These are phyloP conservation scores for Cotesia vestalis DNA, from an alignment of 1,140 invertebrate genomes.

Conservation along the genomic window DNA sequence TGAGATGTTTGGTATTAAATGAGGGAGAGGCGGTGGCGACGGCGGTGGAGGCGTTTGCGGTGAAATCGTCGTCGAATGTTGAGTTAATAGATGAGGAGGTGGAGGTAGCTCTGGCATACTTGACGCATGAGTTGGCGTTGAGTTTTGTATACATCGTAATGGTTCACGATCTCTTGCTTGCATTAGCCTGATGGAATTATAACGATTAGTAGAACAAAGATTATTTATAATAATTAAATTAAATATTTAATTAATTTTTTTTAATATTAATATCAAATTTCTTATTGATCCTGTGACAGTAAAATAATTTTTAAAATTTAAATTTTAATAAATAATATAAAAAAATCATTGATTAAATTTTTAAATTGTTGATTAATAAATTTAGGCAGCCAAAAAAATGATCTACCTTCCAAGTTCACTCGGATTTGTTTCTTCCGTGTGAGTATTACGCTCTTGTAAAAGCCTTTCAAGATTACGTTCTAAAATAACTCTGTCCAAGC, in stretches of 20 bases:
- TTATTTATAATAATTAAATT: too few species aligned
- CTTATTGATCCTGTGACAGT: too few species aligned
- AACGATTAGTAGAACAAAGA: too few species aligned
- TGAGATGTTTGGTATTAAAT: conserved; percentile 32
- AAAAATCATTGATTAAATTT: not conserved
- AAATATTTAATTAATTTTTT: too few species aligned
- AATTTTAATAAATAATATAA: not conserved
- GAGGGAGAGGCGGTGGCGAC: conserved; percentile 46
- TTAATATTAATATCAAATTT: too few species aligned
- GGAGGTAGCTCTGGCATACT: conserved; percentile 73
- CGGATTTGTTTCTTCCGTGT: conserved; percentile 50
- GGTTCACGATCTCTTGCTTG: conserved; percentile 71
- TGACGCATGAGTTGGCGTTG: conserved; percentile 66
- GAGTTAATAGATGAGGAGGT: conserved; percentile 41
- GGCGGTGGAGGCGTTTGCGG: conserved; percentile 49
- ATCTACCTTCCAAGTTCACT: conserved; percentile 58
- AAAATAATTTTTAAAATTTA: too few species aligned
- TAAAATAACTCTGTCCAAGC: conserved; percentile 70
- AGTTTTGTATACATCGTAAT: conserved; percentile 61
- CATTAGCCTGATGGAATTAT: conserved; percentile 64
- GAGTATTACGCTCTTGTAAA: conserved; percentile 59
- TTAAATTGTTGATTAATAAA: not conserved
- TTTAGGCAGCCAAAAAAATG: too few species aligned
- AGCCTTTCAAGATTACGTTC: conserved; percentile 71
- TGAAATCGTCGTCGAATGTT: conserved; percentile 48